Evolutionary conservation across 2,113 vertebrate genomes (phyloP).

Genomic region (Grallaria varia): DNA sequence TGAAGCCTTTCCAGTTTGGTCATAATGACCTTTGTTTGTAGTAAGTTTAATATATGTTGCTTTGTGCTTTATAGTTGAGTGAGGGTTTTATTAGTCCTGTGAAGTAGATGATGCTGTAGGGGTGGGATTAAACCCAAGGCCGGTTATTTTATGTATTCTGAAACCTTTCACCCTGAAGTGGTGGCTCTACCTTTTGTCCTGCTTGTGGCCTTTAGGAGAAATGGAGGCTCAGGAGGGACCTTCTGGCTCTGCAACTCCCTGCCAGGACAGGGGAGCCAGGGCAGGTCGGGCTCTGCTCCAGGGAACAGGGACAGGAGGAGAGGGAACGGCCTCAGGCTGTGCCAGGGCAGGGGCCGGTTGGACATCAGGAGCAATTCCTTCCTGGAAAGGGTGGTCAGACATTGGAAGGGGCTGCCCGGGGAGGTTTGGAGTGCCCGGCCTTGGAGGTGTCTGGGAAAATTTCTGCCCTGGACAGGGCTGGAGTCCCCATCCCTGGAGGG

Average conservation of each 20-base stretch:
- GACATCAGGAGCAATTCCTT: not conserved
- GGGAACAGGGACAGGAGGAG: not conserved
- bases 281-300: not conserved
- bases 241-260: not conserved
- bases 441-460: too few relatives aligned
- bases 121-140: not conserved
- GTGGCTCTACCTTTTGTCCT: not conserved
- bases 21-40: not conserved
- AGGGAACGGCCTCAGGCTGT: not conserved
- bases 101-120: not conserved
- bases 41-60: accelerated
- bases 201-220: not conserved
- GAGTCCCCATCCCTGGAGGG: not conserved
- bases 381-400: not conserved
- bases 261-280: not conserved
- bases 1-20: not conserved
- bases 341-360: not conserved
- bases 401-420: not conserved
- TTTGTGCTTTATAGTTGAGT: not conserved
- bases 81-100: not conserved
- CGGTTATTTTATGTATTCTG: accelerated
- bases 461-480: too few relatives aligned
- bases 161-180: not conserved
- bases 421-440: not conserved
- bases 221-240: not conserved